Base-by-base conservation (phyloP, 2,888 invertebrate genomes). In the Chrysolina haemoptera region DNA sequence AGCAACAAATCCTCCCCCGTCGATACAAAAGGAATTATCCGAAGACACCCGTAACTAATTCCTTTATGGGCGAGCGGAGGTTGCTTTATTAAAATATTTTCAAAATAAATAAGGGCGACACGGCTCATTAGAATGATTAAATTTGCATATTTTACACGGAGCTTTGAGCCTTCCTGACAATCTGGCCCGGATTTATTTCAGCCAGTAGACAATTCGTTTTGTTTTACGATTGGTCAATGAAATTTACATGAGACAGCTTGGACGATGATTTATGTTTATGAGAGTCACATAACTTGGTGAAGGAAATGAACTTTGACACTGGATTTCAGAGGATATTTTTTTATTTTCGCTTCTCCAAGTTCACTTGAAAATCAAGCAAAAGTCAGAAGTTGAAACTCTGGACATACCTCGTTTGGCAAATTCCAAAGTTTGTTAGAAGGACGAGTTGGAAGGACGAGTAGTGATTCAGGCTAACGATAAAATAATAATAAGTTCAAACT, bases 91-190 rank as follows among this genome's bases (percentile, higher is more conserved):
- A 80, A 80, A 79, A 79, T 78, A 81, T 80, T 79, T 80, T 77
- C 76, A 77, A 75, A 78, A 80, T 80, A 81, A 82, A 80, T 82
- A 81, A 80, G 81, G 81, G 81, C 67, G 81, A 76, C 76, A 80
- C 78, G 80, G 77, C 81, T 80, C 81, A 82, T 81, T 82, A 79
- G 77, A 80, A 79, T 76, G 76, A 78, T 81, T 79, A 77, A 80
- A 82, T 81, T 80, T 81, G 79, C 79, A 82, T 81, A 79, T 71
- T 73, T 80, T 79, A 69, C 76, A 77, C 71, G 75, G 73, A 50
- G 69, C 69, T 35, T 18, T 12, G 66, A 50, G 43, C 64, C 16
- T 66, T 46, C 62, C 27, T 69, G 68, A 73, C 76, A 78, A 73
- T 69, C 68, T 75, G 74, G 68, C 71, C n/a, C 59, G 66, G 68